phyloP scores from a whole-genome alignment of 2,113 vertebrate genomes.

The Dicrurus megarhynchus region DNA sequence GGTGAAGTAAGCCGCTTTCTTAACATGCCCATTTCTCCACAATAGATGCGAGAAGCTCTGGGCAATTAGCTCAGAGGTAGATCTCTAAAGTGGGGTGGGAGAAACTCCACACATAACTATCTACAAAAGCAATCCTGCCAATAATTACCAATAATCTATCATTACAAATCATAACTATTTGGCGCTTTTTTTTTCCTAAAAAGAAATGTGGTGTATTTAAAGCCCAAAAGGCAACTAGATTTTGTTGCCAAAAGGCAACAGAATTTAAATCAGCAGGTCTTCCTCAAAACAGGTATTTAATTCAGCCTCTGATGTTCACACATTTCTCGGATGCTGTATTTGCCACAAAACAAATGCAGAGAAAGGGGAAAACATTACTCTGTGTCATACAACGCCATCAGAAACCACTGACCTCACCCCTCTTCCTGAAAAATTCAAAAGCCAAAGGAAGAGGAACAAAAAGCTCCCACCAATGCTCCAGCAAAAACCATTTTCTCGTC shows the following conservation, averaged over 20 bases:
- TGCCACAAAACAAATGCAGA: not conserved
- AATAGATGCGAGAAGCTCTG: not conserved
- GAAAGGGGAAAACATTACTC: not conserved
- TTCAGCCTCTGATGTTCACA: not conserved
- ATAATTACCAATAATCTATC: not conserved
- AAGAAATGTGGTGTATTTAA: not conserved
- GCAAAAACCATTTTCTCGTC: not conserved
- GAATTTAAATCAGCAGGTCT: not conserved
- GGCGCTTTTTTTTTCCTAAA: not conserved
- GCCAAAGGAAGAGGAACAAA: not conserved
- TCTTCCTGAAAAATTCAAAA: not conserved
- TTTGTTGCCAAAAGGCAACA: not conserved
- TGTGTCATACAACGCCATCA: not conserved
- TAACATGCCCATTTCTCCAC: not conserved
- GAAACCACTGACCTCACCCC: not conserved
- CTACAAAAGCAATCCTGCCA: not conserved
- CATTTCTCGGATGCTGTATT: not conserved
- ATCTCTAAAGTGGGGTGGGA: not conserved
- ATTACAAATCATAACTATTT: not conserved
- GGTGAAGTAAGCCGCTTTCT: not conserved
- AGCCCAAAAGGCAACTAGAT: not conserved
- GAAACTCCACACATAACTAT: not conserved
- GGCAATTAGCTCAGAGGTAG: not conserved
- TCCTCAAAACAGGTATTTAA: not conserved
- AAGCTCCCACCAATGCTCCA: not conserved